Base-by-base conservation (phyloP, 2,113 vertebrate species). In the Eptatretus burgeri region DNA sequence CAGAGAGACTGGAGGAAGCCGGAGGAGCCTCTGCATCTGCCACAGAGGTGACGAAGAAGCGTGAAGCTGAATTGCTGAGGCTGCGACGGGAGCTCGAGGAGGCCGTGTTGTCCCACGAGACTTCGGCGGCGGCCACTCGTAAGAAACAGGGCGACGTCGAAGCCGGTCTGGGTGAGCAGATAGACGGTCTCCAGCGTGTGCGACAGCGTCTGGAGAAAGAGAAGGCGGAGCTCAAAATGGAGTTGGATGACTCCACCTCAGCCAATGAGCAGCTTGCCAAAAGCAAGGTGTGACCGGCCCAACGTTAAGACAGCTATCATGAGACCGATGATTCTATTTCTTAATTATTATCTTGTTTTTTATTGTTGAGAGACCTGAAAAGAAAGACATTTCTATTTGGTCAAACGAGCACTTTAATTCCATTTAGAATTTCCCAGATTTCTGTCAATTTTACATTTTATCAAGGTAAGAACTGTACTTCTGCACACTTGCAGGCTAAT, bases 141-240 rank as follows among this genome's bases (percentile, higher is more conserved):
- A 87, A 86, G 76, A 89, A 89, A 65, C 82, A 87, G 2, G 81
- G 82, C 0, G 83, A 84, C 74, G 79, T 76, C 0, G 79, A 76
- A 67, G 79, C 79, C 0, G 81, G 82, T 69, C 77, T 83, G 69
- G 70, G 78, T 1, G 81, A 84, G 73, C 82, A 82, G 73, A 77
- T 82, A 0, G 81, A 84, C 71, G 82, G 81, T 69, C 74, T 88
- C 63, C 84, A 88, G 71, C 74, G 84, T 0, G 78, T 86, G 68
- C 83, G 83, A 69, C 80, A 83, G 74, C 84, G 84, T 69, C 78
- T 85, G 69, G 83, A 91, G 74, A 88, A 87, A 66, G 85, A 85
- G 66, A 86, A 85, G 73, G 81, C 76, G 1, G 84, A 88, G 72
- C 70, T 85, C 63, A 85, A 81, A 67, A 70, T 83, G 64, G 82